Evolutionary conservation across 2,888 invertebrate species (phyloP), one percentile per base, ranked within the genome.

Genomic region (Argynnis bischoffii): DNA sequence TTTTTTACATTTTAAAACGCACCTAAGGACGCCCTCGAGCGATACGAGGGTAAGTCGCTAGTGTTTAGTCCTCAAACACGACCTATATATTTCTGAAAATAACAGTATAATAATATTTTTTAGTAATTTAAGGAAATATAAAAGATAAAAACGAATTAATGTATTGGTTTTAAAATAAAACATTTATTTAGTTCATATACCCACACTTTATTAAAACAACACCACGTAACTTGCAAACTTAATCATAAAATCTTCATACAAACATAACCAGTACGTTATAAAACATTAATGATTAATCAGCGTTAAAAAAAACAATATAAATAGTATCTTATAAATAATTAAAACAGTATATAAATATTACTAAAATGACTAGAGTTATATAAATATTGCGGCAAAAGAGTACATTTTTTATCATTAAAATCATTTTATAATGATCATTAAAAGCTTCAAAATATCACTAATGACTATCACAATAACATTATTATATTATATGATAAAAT

Each of bases 171-270:
- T 31, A 16, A 66, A 81, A 81, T 79, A 75, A 86, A 84, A 85
- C 76, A 61, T 41, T n/a, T 1, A 2, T 73, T 76, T 86, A 85
- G 92, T 92, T 90, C 91, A 92, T 92, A 91, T 90, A 92, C 91
- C 92, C 92, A 91, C 91, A 89, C 88, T 90, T 90, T 90, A 91
- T 81, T 90, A 83, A 88, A 85, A 81, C 79, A 85, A 82, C 81
- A 80, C 71, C 48, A 61, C 14, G 0, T 26, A 59, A 59, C 26
- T 48, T 46, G 14, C 48, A 31, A 64, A 64, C 55, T 26, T 64
- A 54, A 55, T 31, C 46, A 31, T 35, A 59, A 48, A 15, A 48
- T 59, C 26, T 59, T 47, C 15, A 41, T 53, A 54, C 54, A 54
- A 63, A 63, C 53, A 47, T 53, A 6, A 54, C 35, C 35, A 41